phyloP scores from a whole-genome alignment of 2,888 invertebrate genomes.

The Phaedon cochleariae region DNA sequence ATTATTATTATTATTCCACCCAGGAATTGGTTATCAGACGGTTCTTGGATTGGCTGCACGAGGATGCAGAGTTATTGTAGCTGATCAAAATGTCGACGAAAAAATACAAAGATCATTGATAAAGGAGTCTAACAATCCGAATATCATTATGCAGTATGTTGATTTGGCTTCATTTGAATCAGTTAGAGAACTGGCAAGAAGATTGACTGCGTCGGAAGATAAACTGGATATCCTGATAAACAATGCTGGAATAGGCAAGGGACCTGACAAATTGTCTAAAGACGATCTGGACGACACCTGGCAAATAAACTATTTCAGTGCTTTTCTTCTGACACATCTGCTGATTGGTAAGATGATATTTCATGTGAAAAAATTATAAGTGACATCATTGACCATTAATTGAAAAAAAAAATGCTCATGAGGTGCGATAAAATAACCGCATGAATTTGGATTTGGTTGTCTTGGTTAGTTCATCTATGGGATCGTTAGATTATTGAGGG shows the following conservation, averaged over 20 bases:
- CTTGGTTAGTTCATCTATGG: too few relatives aligned
- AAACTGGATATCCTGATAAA: slow-evolving; percentile 71
- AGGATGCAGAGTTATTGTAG: slow-evolving; percentile 66
- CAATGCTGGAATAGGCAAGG: slow-evolving; percentile 71
- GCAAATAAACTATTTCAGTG: slow-evolving; percentile 77
- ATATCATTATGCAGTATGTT: slow-evolving; percentile 59
- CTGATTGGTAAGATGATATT: slow-evolving; percentile 64
- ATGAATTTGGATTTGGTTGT: too few relatives aligned
- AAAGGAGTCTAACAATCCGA: slow-evolving; percentile 52
- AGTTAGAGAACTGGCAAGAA: slow-evolving; percentile 69
- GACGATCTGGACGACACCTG: slow-evolving; percentile 72
- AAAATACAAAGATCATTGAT: slow-evolving; percentile 51
- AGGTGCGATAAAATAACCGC: too few relatives aligned
- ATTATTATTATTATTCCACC: too few relatives aligned
- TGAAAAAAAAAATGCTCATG: too few relatives aligned
- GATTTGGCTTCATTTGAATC: slow-evolving; percentile 67
- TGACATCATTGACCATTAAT: too few relatives aligned
- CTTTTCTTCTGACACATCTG: slow-evolving; percentile 74
- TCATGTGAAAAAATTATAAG: too few relatives aligned
- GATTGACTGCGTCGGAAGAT: slow-evolving; percentile 64
- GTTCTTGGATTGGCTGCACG: slow-evolving; percentile 61
- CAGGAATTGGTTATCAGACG: slow-evolving; percentile 61
- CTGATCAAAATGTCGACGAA: slow-evolving; percentile 60
- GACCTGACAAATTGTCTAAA: slow-evolving; percentile 62
- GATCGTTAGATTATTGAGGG: too few relatives aligned